Conservation (phyloP, 2,888 invertebrate species). For the Agrotis ipsilon region DNA sequence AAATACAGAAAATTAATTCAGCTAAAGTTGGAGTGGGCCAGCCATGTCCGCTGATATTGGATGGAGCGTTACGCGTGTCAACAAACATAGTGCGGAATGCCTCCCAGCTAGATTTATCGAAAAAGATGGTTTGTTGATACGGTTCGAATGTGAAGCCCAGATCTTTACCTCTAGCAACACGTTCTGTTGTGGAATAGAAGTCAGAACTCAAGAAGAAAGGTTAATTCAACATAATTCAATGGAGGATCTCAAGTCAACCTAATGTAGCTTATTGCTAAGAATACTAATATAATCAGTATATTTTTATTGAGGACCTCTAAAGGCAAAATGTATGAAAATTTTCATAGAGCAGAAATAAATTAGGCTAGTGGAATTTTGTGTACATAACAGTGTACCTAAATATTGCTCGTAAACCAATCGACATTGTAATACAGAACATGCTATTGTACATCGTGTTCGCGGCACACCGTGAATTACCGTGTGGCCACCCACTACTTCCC, state of each 20-base stretch:
- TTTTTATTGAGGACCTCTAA: not conserved
- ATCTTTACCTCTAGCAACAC: not conserved
- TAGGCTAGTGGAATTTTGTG: too few relatives aligned
- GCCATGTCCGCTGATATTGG: not conserved
- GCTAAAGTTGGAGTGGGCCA: not conserved
- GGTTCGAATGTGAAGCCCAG: not conserved
- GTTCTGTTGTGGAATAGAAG: too few relatives aligned
- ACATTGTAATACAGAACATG: not conserved
- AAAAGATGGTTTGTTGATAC: not conserved
- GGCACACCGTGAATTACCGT: conserved; percentile 9
- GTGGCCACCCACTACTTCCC: conserved; percentile 6
- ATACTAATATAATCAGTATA: not conserved
- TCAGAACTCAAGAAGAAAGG: too few relatives aligned
- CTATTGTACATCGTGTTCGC: not conserved
- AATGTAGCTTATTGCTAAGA: not conserved
- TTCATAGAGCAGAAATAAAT: not conserved
- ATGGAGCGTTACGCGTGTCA: not conserved
- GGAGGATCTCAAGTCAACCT: not conserved
- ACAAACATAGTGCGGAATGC: not conserved
- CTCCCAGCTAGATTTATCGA: not conserved
- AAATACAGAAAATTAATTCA: too few relatives aligned
- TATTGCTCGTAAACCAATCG: not conserved
- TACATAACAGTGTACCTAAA: not conserved
- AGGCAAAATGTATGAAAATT: not conserved
- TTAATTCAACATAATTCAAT: too few relatives aligned